Percentiles rank a stretch among this genome's conserved stretches.
Evolutionary conservation across 2,797 vertebrate genomes (phyloP).

Genomic region (Odontamblyopus lacepedii): DNA sequence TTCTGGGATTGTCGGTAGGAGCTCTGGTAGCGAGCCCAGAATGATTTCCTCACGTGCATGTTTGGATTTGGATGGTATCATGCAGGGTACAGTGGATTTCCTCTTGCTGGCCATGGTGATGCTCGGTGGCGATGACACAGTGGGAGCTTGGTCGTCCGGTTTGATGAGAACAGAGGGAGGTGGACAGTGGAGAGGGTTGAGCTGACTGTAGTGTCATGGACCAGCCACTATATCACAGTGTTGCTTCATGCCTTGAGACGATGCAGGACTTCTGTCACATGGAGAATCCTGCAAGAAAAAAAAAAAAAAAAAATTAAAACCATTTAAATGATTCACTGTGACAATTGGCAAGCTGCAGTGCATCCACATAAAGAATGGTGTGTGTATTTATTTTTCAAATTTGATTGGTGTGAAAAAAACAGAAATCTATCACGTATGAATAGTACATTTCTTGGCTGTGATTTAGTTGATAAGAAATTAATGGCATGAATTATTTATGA

Average conservation of each 20-base stretch:
- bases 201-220: slow-evolving; percentile 80
- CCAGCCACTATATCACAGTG: slow-evolving; percentile 87
- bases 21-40: slow-evolving; percentile 74
- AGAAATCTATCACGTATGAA: slow-evolving; percentile 6
- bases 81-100: slow-evolving; percentile 96
- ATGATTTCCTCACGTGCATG: slow-evolving; percentile 85
- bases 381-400: slow-evolving; percentile 12
- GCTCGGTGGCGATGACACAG: slow-evolving; percentile 60
- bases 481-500: slow-evolving; percentile 38
- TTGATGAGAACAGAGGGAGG: slow-evolving; percentile 71
- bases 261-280: slow-evolving; percentile 68
- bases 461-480: slow-evolving; percentile 18
- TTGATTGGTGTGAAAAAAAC: not conserved
- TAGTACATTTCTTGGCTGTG: slow-evolving; percentile 8
- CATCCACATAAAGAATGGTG: not conserved
- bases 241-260: slow-evolving; percentile 82
- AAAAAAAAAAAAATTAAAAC: slow-evolving; percentile 29
- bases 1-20: slow-evolving; percentile 80
- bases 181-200: slow-evolving; percentile 82
- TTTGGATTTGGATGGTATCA: slow-evolving; percentile 95
- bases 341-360: slow-evolving; percentile 11
- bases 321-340: slow-evolving; percentile 14
- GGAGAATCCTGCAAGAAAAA: slow-evolving; percentile 62
- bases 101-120: slow-evolving; percentile 94
- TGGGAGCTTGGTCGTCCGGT: slow-evolving; percentile 63